A percentile compares a stretch with the other conserved stretches of the same genome.
These are phyloP conservation scores for Corythaeola cristata DNA, from an alignment of 2,113 vertebrate genomes.

Conservation along the genomic window DNA sequence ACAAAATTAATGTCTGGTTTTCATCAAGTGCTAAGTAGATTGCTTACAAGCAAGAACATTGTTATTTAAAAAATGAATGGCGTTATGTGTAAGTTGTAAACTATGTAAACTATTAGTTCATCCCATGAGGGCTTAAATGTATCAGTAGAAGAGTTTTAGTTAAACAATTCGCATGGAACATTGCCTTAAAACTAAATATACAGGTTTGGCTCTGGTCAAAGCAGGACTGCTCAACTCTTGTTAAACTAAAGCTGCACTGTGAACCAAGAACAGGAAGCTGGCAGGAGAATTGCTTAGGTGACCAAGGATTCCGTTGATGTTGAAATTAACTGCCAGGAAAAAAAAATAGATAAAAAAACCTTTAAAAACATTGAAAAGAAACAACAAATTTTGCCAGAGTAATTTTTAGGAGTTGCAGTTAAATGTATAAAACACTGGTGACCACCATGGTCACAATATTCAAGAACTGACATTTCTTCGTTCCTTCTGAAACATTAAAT, in stretches of 20 bases:
- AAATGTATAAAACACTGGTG: background rate
- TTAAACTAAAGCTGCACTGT: background rate
- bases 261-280: background rate
- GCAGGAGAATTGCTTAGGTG: background rate
- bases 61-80: constrained; percentile 44
- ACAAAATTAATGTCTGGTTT: constrained; percentile 34
- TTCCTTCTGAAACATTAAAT: background rate
- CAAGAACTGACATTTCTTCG: background rate
- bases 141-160: background rate
- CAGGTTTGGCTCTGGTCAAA: background rate
- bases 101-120: constrained; percentile 45
- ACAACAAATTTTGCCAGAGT: background rate
- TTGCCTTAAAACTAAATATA: background rate
- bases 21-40: background rate
- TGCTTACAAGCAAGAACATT: background rate
- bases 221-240: background rate
- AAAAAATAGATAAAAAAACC: background rate
- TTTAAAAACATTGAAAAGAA: background rate
- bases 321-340: background rate
- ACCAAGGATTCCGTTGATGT: background rate
- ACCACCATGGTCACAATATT: background rate
- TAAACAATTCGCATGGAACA: background rate
- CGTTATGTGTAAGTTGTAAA: constrained; percentile 16
- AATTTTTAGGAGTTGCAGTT: background rate
- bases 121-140: background rate